phyloP scores from a whole-genome alignment of 2,888 invertebrate species.

The Cosmorhoe ocellata region DNA sequence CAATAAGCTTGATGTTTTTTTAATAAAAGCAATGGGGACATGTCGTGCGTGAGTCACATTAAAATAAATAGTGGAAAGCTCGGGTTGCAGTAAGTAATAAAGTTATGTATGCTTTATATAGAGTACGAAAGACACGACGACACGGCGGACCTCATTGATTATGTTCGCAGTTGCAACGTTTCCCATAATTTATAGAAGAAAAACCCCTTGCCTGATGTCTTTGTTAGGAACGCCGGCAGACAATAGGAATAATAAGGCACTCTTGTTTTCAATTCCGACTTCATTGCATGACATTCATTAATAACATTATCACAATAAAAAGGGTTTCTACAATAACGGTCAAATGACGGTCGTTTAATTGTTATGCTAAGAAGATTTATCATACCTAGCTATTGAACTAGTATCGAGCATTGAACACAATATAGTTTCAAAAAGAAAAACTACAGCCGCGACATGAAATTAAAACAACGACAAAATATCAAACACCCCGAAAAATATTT shows the following conservation, averaged over 20 bases:
- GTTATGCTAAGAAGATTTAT: conserved; percentile 67
- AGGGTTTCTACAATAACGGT: conserved; percentile 49
- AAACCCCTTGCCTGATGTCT: conserved; percentile 16
- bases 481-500: conserved; percentile 26
- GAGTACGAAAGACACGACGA: conserved; percentile 24
- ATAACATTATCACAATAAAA: conserved; percentile 61
- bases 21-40: conserved; percentile 42
- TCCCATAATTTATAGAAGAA: conserved; percentile 42
- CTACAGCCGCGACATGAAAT: conserved; percentile 33
- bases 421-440: conserved; percentile 43
- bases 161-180: conserved; percentile 47
- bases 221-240: conserved; percentile 8
- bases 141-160: conserved; percentile 33
- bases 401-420: conserved; percentile 36
- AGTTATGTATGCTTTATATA: conserved; percentile 50
- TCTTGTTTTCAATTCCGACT: conserved; percentile 2
- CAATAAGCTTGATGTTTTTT: conserved; percentile 26
- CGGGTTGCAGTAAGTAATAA: conserved; percentile 51
- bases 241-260: not conserved
- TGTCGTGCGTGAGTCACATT: conserved; percentile 46
- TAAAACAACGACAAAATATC: conserved; percentile 25
- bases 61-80: conserved; percentile 37
- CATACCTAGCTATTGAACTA: conserved; percentile 55
- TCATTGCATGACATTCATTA: conserved; percentile 33
- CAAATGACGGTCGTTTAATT: conserved; percentile 55